Evolutionary conservation across 2,888 invertebrate species (phyloP).

Genomic region (Vanessa cardui): DNA sequence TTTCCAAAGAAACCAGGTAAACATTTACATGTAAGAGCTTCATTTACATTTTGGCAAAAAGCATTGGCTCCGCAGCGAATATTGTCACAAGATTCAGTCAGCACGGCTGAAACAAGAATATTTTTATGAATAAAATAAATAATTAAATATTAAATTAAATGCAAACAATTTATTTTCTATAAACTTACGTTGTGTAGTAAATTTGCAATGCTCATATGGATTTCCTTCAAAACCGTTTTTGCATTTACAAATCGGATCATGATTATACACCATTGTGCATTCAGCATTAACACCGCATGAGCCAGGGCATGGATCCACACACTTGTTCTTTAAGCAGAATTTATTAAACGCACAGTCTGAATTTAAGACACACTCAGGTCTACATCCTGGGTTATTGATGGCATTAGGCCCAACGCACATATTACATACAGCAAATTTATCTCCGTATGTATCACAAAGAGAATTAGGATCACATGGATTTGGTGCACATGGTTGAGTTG

Average conservation of each 20-base stretch:
- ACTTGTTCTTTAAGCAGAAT: conserved; percentile 89
- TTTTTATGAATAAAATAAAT: not conserved
- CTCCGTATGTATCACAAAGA: conserved; percentile 87
- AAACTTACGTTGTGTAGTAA: conserved; percentile 80
- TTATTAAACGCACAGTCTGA: conserved; percentile 90
- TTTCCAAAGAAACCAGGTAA: conserved; percentile 90
- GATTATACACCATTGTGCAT: conserved; percentile 85
- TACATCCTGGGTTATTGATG: conserved; percentile 87
- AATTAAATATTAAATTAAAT: not conserved
- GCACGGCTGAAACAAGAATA: conserved; percentile 64
- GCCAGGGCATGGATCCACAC: conserved; percentile 90
- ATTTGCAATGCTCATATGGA: conserved; percentile 89
- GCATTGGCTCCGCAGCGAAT: conserved; percentile 89
- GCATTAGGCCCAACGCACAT: conserved; percentile 87
- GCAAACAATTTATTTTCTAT: conserved; percentile 25
- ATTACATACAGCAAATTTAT: conserved; percentile 90
- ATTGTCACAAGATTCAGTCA: conserved; percentile 84
- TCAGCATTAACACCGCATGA: conserved; percentile 89
- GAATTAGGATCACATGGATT: conserved; percentile 89
- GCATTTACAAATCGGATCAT: conserved; percentile 89
- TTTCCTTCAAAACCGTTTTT: conserved; percentile 87
- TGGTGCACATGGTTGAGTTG: conserved; percentile 87
- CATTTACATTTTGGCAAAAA: conserved; percentile 85
- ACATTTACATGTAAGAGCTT: conserved; percentile 88
- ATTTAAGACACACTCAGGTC: conserved; percentile 91